Evolutionary conservation across 2,888 invertebrate genomes (phyloP), one percentile per base, ranked within the genome.

Genomic region (Spicauda simplicius): DNA sequence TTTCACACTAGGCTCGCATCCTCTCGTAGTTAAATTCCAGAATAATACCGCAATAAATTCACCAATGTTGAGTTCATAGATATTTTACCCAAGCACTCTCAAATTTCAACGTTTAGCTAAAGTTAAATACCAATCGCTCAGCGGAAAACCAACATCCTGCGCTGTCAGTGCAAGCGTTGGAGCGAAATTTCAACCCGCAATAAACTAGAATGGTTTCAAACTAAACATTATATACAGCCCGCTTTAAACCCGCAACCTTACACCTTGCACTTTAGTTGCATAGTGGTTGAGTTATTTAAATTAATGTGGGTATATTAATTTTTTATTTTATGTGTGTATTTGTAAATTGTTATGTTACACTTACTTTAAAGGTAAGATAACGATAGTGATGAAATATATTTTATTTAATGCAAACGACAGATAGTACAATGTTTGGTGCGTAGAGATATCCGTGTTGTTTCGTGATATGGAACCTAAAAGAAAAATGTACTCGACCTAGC

Each of bases 71-170:
- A 50, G 16, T 59, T 48, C 54, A 62, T 61, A 61, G 41, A 62
- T 48, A 55, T 45, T 63, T 53, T 14, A 63, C 25, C 30, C 14
- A 56, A 55, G 20, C 48, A 16, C 56, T 64, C 64, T 37, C 25
- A 53, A 58, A 58, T 57, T 64, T 41, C 58, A 64, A 30, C 57
- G 57, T 53, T 37, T 48, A 58, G 33, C 64, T 25, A 53, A 64
- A 64, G 58, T 64, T 64, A 64, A 58, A 58, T 41, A 65, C 58
- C 64, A 57, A 64, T 64, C 57, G 58, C 64, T 54, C 58, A 58
- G 64, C 64, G 58, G 64, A 52, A 64, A 58, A 53, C 64, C 64
- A 50, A 57, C 64, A 58, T 65, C 64, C 64, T 65, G 64, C 64
- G 50, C 52, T 41, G 64, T 58, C 64, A 59, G 58, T 53, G 41